Evolutionary conservation across 1,140 invertebrate species (phyloP).

Genomic region (Eumaeus atala): DNA sequence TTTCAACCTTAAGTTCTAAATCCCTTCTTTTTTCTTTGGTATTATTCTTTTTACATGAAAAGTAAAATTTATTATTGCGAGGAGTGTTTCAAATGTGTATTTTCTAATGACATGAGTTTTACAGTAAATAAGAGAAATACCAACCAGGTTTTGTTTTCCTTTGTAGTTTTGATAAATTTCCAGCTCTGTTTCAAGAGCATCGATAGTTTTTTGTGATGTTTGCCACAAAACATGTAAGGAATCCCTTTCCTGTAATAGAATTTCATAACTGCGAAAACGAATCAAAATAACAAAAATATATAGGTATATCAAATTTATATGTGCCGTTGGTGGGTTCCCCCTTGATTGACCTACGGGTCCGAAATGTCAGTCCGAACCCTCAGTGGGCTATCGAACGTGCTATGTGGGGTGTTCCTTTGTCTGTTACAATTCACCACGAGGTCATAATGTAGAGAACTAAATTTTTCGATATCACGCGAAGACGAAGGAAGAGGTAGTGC

Average conservation of each 20-base stretch:
- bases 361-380: too few relatives aligned
- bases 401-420: too few relatives aligned
- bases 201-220: conserved; percentile 75
- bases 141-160: conserved; percentile 39
- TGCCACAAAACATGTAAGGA: conserved; percentile 76
- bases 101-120: neutral
- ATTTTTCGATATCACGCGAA: too few relatives aligned
- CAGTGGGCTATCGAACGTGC: too few relatives aligned
- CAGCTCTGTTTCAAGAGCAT: conserved; percentile 74
- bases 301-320: too few relatives aligned
- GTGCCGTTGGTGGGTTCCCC: too few relatives aligned
- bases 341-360: too few relatives aligned
- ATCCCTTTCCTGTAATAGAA: conserved; percentile 71
- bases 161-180: conserved; percentile 64
- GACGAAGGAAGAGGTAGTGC: too few relatives aligned
- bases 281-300: neutral
- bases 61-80: too few relatives aligned
- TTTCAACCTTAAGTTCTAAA: conserved; percentile 55
- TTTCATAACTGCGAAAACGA: neutral
- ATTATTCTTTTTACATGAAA: conserved; percentile 27
- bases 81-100: neutral
- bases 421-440: too few relatives aligned
- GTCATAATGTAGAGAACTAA: too few relatives aligned
- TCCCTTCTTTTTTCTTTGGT: conserved; percentile 40
- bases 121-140: neutral